Evolutionary conservation across 2,113 vertebrate species (phyloP).

Genomic region (Aramus guarauna): DNA sequence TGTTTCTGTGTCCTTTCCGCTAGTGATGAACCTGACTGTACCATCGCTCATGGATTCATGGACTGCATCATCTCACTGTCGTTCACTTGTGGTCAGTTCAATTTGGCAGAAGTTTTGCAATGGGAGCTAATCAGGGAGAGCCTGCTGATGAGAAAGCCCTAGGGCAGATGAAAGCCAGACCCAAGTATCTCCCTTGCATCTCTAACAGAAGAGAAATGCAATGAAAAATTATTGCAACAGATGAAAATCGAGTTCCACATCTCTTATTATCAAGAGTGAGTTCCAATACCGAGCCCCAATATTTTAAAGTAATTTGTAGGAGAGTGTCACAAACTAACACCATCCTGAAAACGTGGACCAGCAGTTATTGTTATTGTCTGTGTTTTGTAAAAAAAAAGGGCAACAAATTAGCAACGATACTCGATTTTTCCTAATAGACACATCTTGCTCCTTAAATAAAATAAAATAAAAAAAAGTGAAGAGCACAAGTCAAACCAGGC

Average conservation of each 20-base stretch:
- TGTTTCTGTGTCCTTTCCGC: neutral
- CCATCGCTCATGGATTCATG: neutral
- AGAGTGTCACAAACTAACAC: neutral
- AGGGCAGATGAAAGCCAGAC: neutral
- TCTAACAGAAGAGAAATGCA: neutral
- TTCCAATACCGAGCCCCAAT: rapidly evolving
- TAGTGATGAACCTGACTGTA: neutral
- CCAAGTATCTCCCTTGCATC: neutral
- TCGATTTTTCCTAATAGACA: neutral
- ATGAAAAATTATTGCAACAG: neutral
- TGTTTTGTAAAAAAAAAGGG: neutral
- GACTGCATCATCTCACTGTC: rapidly evolving
- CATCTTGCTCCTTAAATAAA: neutral
- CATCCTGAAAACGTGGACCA: neutral
- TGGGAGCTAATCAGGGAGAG: neutral
- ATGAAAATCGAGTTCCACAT: neutral
- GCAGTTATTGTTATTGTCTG: neutral
- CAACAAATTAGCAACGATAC: neutral
- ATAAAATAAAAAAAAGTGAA: neutral
- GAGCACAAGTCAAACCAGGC: neutral
- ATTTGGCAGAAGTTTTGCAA: neutral
- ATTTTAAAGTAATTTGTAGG: neutral
- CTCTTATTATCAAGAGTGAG: neutral
- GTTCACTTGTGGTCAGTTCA: rapidly evolving
- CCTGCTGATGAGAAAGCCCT: neutral